A percentile compares a stretch with the other conserved stretches of the same genome.
Evolutionary conservation across 2,113 vertebrate genomes (phyloP).

Genomic region (Noturus placidus): DNA sequence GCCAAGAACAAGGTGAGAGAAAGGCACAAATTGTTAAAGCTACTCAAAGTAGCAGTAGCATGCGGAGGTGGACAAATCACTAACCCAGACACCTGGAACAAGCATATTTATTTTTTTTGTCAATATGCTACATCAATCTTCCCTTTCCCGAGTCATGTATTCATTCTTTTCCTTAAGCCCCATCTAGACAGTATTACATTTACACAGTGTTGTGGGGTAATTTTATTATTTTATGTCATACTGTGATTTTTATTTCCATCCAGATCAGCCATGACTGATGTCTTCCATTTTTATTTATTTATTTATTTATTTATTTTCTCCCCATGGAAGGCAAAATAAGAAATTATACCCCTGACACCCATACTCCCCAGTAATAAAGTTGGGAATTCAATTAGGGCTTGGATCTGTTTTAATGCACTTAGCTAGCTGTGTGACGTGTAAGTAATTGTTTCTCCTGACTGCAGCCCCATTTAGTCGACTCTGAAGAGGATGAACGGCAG

Average conservation of each 20-base stretch:
- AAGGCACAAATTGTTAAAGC: neutral
- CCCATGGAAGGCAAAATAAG: no score
- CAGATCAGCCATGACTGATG: neutral
- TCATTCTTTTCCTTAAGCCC: neutral
- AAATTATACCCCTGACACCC: neutral
- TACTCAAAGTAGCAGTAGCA: neutral
- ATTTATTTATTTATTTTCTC: no score
- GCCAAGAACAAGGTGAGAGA: conserved; percentile 77
- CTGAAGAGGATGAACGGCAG: conserved; percentile 56
- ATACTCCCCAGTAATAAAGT: neutral
- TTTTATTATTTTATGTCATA: neutral
- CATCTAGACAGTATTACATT: neutral
- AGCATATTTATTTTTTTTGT: neutral
- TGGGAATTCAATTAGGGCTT: neutral
- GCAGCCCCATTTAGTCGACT: conserved; percentile 56
- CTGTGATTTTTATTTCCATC: no score
- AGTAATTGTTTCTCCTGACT: conserved; percentile 21
- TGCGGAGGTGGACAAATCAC: neutral
- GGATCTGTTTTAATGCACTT: neutral
- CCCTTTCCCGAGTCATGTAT: neutral
- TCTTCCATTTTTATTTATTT: no score
- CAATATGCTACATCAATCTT: neutral
- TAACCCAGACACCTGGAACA: neutral
- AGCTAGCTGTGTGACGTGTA: neutral
- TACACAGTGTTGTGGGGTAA: neutral